phyloP scores from a whole-genome alignment of 2,113 vertebrate species.

The Mesoclemmys tuberculata region DNA sequence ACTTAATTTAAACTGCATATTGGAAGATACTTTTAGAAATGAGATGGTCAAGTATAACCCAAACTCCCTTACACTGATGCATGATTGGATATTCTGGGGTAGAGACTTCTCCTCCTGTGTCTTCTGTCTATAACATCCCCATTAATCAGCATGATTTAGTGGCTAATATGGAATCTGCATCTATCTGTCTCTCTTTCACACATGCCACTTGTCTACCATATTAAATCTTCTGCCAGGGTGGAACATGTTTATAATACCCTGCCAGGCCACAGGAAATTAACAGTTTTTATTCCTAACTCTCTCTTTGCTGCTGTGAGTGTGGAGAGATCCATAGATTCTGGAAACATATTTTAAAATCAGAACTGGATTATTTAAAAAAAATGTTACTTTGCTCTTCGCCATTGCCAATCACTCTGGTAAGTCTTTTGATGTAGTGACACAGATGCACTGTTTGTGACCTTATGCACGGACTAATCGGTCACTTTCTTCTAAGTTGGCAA shows the following conservation, averaged over 20 bases:
- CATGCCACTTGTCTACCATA: neutral
- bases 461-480: neutral
- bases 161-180: neutral
- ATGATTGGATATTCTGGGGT: neutral
- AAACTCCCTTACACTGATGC: neutral
- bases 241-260: neutral
- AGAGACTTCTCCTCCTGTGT: neutral
- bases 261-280: neutral
- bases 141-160: neutral
- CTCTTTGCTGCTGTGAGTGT: neutral
- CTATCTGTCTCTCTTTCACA: too few species aligned
- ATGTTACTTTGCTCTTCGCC: neutral
- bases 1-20: neutral
- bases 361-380: neutral
- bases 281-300: neutral
- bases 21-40: neutral
- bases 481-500: neutral
- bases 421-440: neutral
- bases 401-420: neutral
- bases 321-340: neutral
- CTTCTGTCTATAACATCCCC: neutral
- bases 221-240: neutral
- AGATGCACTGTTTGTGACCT: neutral
- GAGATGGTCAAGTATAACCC: neutral
- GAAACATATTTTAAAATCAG: neutral